Percentiles rank a stretch among this genome's conserved stretches.
These are phyloP conservation scores for Oryzias celebensis DNA, from an alignment of 2,113 vertebrate species.

Conservation along the genomic window DNA sequence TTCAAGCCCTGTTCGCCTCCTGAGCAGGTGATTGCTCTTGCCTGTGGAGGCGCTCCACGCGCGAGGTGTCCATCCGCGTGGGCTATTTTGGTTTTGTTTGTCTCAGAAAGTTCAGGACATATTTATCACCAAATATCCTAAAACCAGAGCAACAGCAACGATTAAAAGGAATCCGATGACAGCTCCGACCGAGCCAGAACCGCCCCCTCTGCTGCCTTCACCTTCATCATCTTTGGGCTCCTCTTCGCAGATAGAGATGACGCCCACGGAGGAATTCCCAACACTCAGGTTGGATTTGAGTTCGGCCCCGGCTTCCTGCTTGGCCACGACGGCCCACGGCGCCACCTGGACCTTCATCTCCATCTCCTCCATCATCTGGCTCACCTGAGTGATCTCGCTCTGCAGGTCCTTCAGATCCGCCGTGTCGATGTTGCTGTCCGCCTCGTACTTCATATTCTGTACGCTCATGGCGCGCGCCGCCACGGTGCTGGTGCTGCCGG, in stretches of 20 bases:
- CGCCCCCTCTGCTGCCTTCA: slow-evolving; percentile 69
- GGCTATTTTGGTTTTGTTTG: not conserved
- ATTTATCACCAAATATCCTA: slow-evolving; percentile 90
- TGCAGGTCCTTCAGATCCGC: slow-evolving; percentile 87
- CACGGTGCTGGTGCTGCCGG: slow-evolving; percentile 84
- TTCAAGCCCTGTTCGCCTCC: slow-evolving; percentile 1
- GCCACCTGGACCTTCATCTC: slow-evolving; percentile 98
- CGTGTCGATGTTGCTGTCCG: slow-evolving; percentile 86
- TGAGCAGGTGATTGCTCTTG: slow-evolving; percentile 20
- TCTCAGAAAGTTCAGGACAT: slow-evolving; percentile 76
- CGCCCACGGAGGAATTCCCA: slow-evolving; percentile 85
- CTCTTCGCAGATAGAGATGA: slow-evolving; percentile 84
- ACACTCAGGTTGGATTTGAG: slow-evolving; percentile 85
- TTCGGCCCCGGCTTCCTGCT: slow-evolving; percentile 90
- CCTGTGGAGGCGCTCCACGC: slow-evolving; percentile 1
- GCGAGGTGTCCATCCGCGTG: slow-evolving; percentile 21
- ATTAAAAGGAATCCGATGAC: slow-evolving; percentile 86
- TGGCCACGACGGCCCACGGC: slow-evolving; percentile 96
- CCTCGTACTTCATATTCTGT: slow-evolving; percentile 92
- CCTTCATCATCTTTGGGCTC: slow-evolving; percentile 80
- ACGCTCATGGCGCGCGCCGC: slow-evolving; percentile 90
- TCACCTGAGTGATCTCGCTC: slow-evolving; percentile 88
- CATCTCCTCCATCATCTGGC: slow-evolving; percentile 95
- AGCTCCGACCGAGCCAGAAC: slow-evolving; percentile 83
- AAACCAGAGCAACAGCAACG: slow-evolving; percentile 83